Conservation (phyloP, 2,113 vertebrate genomes). For the Lutjanus erythropterus region DNA sequence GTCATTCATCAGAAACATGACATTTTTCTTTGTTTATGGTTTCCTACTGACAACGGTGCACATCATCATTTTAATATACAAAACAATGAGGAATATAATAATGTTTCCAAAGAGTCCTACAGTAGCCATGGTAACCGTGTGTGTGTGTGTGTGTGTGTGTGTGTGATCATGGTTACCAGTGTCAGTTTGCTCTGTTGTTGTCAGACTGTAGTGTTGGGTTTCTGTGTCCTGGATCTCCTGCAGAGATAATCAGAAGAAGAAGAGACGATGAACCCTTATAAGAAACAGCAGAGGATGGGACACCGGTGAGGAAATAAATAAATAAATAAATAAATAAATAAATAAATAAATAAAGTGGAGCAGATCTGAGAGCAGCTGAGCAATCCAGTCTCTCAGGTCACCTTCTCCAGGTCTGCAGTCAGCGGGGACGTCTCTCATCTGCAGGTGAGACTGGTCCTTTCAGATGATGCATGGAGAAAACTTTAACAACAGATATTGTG, state of each 20-base stretch:
- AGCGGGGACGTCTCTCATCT: not conserved
- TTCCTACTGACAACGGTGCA: too few species aligned
- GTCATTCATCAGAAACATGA: too few species aligned
- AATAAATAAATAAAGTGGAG: too few species aligned
- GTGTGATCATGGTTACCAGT: slow-evolving; percentile 18
- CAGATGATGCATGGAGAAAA: too few species aligned
- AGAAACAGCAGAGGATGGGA: not conserved
- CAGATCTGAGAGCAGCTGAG: not conserved
- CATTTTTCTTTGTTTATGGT: too few species aligned
- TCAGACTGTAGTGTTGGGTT: slow-evolving; percentile 53
- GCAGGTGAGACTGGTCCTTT: not conserved
- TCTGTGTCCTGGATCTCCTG: slow-evolving; percentile 33
- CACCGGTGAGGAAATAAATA: not conserved
- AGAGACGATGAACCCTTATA: not conserved
- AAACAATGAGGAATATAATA: too few species aligned
- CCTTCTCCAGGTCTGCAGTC: not conserved
- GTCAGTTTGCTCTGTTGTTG: slow-evolving; percentile 43
- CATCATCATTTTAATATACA: too few species aligned
- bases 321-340: too few species aligned
- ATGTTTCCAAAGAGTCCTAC: not conserved
- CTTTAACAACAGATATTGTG: not conserved
- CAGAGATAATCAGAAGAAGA: not conserved
- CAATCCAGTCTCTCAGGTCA: not conserved
- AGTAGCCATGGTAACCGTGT: not conserved
- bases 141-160: slow-evolving; percentile 12